Conservation (phyloP, 1,140 invertebrate species). For the Paraescarpia echinospica region DNA sequence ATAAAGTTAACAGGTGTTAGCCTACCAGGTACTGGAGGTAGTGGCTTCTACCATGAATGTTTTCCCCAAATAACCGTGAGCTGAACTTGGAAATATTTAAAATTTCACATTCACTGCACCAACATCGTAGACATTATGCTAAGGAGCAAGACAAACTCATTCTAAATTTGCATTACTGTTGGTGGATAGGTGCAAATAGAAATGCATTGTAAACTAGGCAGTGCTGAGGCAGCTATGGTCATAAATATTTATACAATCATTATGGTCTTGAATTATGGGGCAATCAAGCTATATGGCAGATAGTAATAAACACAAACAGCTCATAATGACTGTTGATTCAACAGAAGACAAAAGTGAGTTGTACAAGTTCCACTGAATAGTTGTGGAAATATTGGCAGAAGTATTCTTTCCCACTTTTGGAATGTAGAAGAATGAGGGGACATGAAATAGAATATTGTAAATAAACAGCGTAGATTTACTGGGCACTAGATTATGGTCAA, state of each 20-base stretch:
- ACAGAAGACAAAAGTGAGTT: neutral
- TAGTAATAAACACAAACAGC: neutral
- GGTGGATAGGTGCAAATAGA: neutral
- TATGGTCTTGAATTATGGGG: neutral
- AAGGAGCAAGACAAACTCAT: neutral
- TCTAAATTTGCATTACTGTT: neutral
- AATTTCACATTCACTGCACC: neutral
- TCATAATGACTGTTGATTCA: neutral
- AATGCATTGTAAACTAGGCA: neutral
- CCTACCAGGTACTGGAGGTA: neutral
- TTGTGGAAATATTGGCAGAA: neutral
- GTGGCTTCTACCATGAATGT: neutral
- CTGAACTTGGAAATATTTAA: neutral
- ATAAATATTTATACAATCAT: neutral
- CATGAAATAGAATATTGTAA: neutral
- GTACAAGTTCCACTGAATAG: neutral
- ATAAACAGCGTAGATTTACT: neutral
- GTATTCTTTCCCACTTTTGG: neutral
- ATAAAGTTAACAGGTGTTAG: neutral
- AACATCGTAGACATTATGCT: neutral
- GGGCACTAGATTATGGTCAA: no score
- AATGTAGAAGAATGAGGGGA: neutral
- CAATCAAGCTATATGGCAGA: neutral
- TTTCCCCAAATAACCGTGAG: neutral
- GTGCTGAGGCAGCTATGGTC: neutral